Evolutionary conservation across 2,797 vertebrate genomes (phyloP).

Genomic region (Chaenodraco wilsoni): DNA sequence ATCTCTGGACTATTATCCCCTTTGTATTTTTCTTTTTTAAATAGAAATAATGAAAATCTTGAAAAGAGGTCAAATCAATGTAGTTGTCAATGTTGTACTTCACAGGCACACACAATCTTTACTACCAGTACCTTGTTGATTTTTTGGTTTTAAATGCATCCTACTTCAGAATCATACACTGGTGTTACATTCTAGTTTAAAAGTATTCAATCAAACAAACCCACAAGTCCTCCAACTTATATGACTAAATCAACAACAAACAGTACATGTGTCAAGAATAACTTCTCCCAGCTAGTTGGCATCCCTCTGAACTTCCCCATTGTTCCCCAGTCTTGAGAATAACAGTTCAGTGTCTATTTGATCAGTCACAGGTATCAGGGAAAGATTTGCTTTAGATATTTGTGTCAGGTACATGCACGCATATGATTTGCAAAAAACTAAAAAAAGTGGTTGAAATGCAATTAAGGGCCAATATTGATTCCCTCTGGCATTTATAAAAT

Average conservation of each 20-base stretch:
- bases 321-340: slow-evolving; percentile 19
- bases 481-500: slow-evolving; percentile 35
- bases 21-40: slow-evolving; percentile 1
- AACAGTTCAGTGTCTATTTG: slow-evolving; percentile 16
- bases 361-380: slow-evolving; percentile 2
- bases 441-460: slow-evolving; percentile 4
- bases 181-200: not conserved
- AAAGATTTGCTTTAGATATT: slow-evolving; percentile 26
- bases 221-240: too few relatives aligned
- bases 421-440: slow-evolving; percentile 26
- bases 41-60: slow-evolving; percentile 16
- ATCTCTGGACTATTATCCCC: not conserved
- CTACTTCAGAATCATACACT: slow-evolving; percentile 7
- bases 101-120: slow-evolving; percentile 7
- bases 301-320: slow-evolving; percentile 14
- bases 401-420: slow-evolving; percentile 12
- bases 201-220: not conserved
- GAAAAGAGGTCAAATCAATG: slow-evolving; percentile 46
- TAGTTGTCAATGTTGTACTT: slow-evolving; percentile 9
- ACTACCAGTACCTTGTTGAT: slow-evolving; percentile 13
- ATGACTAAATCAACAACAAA: slow-evolving; percentile 1
- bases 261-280: slow-evolving; percentile 10
- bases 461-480: slow-evolving; percentile 24
- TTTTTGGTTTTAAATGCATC: slow-evolving; percentile 27
- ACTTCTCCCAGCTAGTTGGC: slow-evolving; percentile 15